phyloP scores from a whole-genome alignment of 2,797 vertebrate species.

The Carapus acus region DNA sequence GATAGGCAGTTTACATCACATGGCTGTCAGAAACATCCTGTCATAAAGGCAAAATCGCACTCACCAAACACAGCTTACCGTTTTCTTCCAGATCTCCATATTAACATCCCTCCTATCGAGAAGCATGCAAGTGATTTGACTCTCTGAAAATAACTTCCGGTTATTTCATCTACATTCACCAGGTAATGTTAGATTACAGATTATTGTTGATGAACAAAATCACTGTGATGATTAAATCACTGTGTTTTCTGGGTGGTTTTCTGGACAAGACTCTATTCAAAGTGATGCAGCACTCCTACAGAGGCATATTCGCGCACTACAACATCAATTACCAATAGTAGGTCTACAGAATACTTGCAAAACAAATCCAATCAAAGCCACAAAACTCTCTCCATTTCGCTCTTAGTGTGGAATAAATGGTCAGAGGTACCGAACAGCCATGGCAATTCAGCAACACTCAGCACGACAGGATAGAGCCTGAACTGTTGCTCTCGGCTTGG shows the following conservation, averaged over 20 bases:
- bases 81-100: conserved; percentile 60
- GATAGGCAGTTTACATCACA: conserved; percentile 24
- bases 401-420: too few relatives aligned
- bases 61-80: conserved; percentile 44
- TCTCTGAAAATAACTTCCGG: conserved; percentile 44
- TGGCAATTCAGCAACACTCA: conserved; percentile 9
- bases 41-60: conserved; percentile 34
- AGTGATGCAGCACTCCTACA: too few relatives aligned
- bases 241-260: too few relatives aligned
- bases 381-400: conserved; percentile 17
- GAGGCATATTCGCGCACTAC: too few relatives aligned
- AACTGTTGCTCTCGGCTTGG: conserved; percentile 26
- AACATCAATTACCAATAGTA: too few relatives aligned
- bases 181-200: conserved; percentile 18
- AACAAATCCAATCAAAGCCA: conserved; percentile 32
- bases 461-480: conserved; percentile 34
- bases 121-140: conserved; percentile 31
- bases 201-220: too few relatives aligned
- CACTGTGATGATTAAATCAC: too few relatives aligned
- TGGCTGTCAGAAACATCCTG: conserved; percentile 32
- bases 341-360: conserved; percentile 30
- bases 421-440: not conserved
- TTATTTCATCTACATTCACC: conserved; percentile 28
- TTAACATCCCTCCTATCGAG: conserved; percentile 58
- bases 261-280: too few relatives aligned